Evolutionary conservation across 2,888 invertebrate species (phyloP).

Genomic region (Myopa tessellatipennis): DNA sequence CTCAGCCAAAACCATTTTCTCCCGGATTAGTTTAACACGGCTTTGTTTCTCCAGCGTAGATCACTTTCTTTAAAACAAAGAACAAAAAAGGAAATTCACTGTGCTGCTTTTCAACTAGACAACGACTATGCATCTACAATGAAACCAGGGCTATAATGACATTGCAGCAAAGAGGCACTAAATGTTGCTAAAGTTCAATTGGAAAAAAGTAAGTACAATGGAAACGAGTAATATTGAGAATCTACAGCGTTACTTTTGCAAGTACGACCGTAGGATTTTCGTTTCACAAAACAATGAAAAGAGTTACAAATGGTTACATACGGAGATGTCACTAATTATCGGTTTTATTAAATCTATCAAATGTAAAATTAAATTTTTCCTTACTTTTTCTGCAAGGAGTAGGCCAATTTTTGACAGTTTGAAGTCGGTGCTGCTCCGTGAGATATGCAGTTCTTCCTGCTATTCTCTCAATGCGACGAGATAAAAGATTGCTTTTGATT

Average conservation of each 20-base stretch:
- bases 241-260: conserved; percentile 1
- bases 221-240: conserved; percentile 48
- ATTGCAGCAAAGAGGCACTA: conserved; percentile 36
- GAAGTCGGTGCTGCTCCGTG: background rate
- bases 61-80: conserved; percentile 24
- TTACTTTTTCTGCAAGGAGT: background rate
- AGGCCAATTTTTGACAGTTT: background rate
- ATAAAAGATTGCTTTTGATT: background rate
- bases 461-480: conserved; percentile 4
- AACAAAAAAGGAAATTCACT: background rate
- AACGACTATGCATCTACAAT: conserved; percentile 38
- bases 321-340: background rate
- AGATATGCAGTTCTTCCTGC: background rate
- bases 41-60: conserved; percentile 60
- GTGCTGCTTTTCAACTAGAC: background rate
- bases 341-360: background rate
- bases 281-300: too few species aligned
- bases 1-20: conserved; percentile 88
- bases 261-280: too few species aligned
- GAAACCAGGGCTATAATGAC: conserved; percentile 16
- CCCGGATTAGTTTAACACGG: conserved; percentile 63
- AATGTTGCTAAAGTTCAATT: conserved; percentile 24
- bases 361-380: background rate
- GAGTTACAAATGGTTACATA: too few species aligned
- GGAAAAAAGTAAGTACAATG: conserved; percentile 46